Evolutionary conservation across 2,113 vertebrate genomes (phyloP).

Genomic region (Trichomycterus rosablanca): DNA sequence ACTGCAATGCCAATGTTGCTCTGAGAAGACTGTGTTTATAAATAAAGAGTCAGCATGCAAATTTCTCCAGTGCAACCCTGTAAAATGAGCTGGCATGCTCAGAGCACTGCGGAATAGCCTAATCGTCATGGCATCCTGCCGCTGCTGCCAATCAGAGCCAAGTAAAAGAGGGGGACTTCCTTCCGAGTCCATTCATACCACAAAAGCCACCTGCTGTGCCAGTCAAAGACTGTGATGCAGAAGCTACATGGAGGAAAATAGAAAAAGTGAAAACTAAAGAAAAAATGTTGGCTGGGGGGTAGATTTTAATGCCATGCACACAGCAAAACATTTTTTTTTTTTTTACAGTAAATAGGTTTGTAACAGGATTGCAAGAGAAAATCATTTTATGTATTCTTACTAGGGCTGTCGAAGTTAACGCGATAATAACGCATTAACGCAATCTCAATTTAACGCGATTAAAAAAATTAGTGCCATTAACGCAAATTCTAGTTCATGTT

Average conservation of each 20-base stretch:
- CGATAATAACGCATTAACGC: too few species aligned
- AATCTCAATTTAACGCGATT: too few species aligned
- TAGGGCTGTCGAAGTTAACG: too few species aligned
- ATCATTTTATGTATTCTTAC: too few species aligned
- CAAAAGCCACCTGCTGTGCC: conserved; percentile 68
- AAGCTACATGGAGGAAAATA: conserved; percentile 25
- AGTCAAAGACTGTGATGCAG: conserved; percentile 57
- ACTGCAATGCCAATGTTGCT: not conserved
- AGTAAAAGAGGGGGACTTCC: conserved; percentile 57
- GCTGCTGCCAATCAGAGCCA: conserved; percentile 62
- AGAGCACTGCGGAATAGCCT: conserved; percentile 45
- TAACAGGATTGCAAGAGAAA: too few species aligned
- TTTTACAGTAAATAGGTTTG: conserved; percentile 3
- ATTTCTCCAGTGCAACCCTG: conserved; percentile 40
- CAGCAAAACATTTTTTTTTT: too few species aligned
- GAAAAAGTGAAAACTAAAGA: conserved; percentile 36
- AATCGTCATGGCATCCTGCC: conserved; percentile 62
- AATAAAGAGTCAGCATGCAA: conserved; percentile 21
- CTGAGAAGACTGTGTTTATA: conserved; percentile 26
- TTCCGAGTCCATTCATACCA: conserved; percentile 71
- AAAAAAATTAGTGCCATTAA: too few species aligned
- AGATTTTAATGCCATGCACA: not conserved
- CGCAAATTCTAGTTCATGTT: too few species aligned
- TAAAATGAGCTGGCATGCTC: conserved; percentile 53
- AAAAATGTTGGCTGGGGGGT: not conserved